A percentile compares a stretch with the other conserved stretches of the same genome.
phyloP scores from a whole-genome alignment of 2,797 vertebrate genomes.

The Catharus ustulatus region DNA sequence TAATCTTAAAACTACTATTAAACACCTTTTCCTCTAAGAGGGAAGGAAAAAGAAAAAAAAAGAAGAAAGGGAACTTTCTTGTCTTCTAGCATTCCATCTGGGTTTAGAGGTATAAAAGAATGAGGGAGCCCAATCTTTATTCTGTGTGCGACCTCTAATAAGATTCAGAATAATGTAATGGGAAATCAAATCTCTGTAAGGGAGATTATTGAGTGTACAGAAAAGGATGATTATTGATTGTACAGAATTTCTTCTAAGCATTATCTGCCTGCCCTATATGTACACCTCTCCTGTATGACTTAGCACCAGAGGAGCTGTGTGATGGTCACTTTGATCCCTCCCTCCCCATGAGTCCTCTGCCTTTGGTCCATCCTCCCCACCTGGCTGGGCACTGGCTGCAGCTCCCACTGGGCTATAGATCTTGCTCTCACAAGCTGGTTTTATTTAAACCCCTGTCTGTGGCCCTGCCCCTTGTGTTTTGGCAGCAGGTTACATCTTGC shows the following conservation, averaged over 20 bases:
- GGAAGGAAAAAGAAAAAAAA: fast-evolving
- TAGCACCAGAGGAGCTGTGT: not conserved
- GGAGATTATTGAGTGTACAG: not conserved
- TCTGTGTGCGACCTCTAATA: not conserved
- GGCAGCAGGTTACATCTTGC: constrained; percentile 3
- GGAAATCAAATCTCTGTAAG: constrained; percentile 21
- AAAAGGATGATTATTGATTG: not conserved
- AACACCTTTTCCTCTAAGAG: constrained; percentile 9
- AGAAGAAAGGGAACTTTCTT: not conserved
- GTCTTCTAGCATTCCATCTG: constrained; percentile 7
- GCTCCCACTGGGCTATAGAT: not conserved
- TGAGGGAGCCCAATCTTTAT: constrained; percentile 6
- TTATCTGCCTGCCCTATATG: not conserved
- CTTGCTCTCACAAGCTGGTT: not conserved
- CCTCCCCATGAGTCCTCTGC: not conserved
- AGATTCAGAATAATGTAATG: not conserved
- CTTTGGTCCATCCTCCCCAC: not conserved
- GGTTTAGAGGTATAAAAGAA: not conserved
- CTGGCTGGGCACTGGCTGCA: not conserved
- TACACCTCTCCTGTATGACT: not conserved
- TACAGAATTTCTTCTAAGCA: not conserved
- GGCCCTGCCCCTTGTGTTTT: constrained; percentile 22
- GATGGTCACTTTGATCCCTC: not conserved
- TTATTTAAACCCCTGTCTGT: constrained; percentile 12
- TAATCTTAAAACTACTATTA: constrained; percentile 18